phyloP scores from a whole-genome alignment of 1,140 invertebrate species.

The Schlechtendalia chinensis region DNA sequence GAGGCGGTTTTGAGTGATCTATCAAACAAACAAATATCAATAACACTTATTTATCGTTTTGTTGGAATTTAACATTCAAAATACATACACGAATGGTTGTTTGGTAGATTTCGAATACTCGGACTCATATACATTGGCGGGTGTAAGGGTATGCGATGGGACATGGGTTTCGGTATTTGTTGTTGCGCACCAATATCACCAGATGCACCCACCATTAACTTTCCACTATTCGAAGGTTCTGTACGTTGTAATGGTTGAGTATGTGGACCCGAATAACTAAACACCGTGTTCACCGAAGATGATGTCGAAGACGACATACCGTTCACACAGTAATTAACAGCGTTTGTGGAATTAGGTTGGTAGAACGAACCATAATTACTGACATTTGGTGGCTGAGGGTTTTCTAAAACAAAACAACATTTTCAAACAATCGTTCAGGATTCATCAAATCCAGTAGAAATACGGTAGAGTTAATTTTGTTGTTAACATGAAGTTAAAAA shows the following conservation, averaged over 20 bases:
- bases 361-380: slow-evolving; percentile 38
- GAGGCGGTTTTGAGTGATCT: slow-evolving; percentile 27
- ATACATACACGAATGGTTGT: slow-evolving; percentile 34
- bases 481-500: no score
- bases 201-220: slow-evolving; percentile 9
- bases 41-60: no score
- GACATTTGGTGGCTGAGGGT: background rate
- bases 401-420: slow-evolving; percentile 32
- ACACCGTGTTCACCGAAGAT: slow-evolving; percentile 35
- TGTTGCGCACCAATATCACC: background rate
- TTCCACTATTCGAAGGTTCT: background rate
- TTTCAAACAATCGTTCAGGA: no score
- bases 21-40: no score
- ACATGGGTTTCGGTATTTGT: slow-evolving; percentile 14
- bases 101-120: slow-evolving; percentile 35
- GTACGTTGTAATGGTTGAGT: background rate
- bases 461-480: no score
- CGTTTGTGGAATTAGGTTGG: background rate
- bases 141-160: slow-evolving; percentile 10
- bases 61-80: no score
- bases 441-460: no score
- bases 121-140: slow-evolving; percentile 35
- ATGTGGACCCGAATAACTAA: slow-evolving; percentile 37
- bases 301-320: slow-evolving; percentile 6
- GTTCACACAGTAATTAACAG: slow-evolving; percentile 39